Evolutionary conservation across 2,888 invertebrate species (phyloP).

Genomic region (Ptycholaimellus sp.): DNA sequence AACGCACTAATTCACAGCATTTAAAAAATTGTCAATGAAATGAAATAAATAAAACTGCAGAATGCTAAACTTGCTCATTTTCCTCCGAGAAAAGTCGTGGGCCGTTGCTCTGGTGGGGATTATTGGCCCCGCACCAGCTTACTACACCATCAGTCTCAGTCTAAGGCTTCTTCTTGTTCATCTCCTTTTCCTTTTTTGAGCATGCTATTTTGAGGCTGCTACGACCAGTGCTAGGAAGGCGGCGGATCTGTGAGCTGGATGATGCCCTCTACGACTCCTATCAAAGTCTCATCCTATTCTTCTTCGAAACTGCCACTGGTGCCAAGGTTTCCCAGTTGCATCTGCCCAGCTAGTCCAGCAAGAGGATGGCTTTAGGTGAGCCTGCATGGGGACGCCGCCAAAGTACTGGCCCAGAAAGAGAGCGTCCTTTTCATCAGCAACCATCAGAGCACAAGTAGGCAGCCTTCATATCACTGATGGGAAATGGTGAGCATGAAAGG

Average conservation of each 20-base stretch:
- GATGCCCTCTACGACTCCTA: constrained; percentile 29
- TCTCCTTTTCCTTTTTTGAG: no score
- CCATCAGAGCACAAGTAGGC: constrained; percentile 26
- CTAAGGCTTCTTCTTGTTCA: no score
- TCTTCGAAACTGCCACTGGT: constrained; percentile 29
- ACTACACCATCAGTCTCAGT: no score
- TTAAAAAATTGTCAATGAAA: no score
- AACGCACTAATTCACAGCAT: no score
- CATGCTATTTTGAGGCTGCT: no score
- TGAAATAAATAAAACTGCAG: no score
- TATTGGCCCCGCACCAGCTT: no score
- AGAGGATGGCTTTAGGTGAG: constrained; percentile 21
- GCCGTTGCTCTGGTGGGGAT: no score
- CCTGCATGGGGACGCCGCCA: constrained; percentile 30
- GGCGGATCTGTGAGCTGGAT: constrained; percentile 22
- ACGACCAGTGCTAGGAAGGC: no score
- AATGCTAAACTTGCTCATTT: no score
- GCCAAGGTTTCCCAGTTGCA: constrained; percentile 22
- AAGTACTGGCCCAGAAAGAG: constrained; percentile 26
- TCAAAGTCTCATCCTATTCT: constrained; percentile 30
- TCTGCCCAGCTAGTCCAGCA: neutral
- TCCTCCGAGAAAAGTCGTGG: no score
- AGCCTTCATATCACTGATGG: constrained; percentile 1
- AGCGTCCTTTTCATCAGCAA: constrained; percentile 31
- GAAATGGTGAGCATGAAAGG: neutral